Evolutionary conservation across 1,140 invertebrate species (phyloP), one percentile per base, ranked within the genome.

Genomic region (Brachionus asplanchnoidis): DNA sequence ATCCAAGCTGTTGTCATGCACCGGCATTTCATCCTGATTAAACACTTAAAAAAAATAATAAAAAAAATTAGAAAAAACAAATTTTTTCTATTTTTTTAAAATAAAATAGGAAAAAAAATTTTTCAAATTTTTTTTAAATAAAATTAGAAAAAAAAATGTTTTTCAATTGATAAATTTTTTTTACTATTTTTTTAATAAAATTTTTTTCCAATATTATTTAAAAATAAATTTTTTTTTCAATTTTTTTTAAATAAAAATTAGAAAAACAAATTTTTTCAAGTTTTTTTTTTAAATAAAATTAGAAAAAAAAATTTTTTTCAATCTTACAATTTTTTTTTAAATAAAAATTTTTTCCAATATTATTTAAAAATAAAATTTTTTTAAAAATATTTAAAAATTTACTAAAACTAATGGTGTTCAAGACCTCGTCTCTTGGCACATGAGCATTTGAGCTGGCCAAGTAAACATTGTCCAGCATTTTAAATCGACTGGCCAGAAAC

Each of bases 1-100:
- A 9, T 88, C 85, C 66, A 89, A 86, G 20, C 88, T 87, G 44
- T 87, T 87, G 9, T 86, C 85, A 80, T 88, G 88, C 4, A 89
- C 75, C 11, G 89, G 89, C 26, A 90, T 85, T 80, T 86, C 68
- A 42, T 40, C 46, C n/a, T 85, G 40, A 53, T 73, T 80, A 84
- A 65, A 85, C 56, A 56, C 32, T 85, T 50, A 44, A 40, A 68
- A 77, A 73, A 68, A 85, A 28, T 4, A 23, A 8, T 70, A 12
- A 44, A 68, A 80, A 32, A 3, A 42, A 36, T 8, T 42, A 3
- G n/a, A n/a, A n/a, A n/a, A n/a, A n/a, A n/a, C n/a, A n/a, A 8
- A 14, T 79, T 20, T 70, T 84, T 84, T 12, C 12, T 42, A 82
- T 23, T 46, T n/a, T 46, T 60, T 50, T 1, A 80, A 26, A 56